Evolutionary conservation across 1,140 invertebrate species (phyloP).

Genomic region (Diorhabda sublineata): DNA sequence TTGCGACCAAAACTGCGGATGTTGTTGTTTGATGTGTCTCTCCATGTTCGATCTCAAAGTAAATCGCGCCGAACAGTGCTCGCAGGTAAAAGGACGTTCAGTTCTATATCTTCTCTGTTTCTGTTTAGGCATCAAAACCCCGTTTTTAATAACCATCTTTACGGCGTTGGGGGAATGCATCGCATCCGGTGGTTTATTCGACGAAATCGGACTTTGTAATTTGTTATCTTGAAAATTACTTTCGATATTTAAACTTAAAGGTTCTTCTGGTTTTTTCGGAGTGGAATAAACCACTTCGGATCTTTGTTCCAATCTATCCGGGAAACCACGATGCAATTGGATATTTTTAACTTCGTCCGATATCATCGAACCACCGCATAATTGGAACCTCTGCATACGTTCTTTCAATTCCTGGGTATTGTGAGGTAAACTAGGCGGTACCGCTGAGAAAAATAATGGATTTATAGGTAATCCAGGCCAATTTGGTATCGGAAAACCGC

Average conservation of each 20-base stretch:
- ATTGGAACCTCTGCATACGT: conserved; percentile 58
- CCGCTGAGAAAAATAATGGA: conserved; percentile 52
- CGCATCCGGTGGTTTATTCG: conserved; percentile 38
- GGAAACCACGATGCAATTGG: conserved; percentile 3
- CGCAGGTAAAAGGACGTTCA: conserved; percentile 85
- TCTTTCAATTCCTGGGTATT: conserved; percentile 61
- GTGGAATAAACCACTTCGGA: conserved; percentile 16
- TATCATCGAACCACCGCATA: conserved; percentile 63
- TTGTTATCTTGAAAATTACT: conserved; percentile 31
- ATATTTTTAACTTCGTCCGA: conserved; percentile 48
- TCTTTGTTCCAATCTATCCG: conserved; percentile 20
- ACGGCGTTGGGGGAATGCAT: conserved; percentile 59
- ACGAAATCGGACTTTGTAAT: conserved; percentile 37
- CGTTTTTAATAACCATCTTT: conserved; percentile 87
- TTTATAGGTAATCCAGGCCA: conserved; percentile 51
- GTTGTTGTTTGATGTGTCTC: conserved; percentile 88
- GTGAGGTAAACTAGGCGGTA: conserved; percentile 52
- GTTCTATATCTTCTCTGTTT: conserved; percentile 86
- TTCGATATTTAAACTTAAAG: conserved; percentile 37
- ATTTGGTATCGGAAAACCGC: conserved; percentile 47
- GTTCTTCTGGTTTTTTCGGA: conserved; percentile 36
- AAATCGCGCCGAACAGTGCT: conserved; percentile 83
- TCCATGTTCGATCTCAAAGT: conserved; percentile 91
- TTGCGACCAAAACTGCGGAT: conserved; percentile 82
- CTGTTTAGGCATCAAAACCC: conserved; percentile 82